A percentile compares a stretch with the other conserved stretches of the same genome.
Evolutionary conservation across 2,797 vertebrate genomes (phyloP).

Genomic region (Cossypha caffra): DNA sequence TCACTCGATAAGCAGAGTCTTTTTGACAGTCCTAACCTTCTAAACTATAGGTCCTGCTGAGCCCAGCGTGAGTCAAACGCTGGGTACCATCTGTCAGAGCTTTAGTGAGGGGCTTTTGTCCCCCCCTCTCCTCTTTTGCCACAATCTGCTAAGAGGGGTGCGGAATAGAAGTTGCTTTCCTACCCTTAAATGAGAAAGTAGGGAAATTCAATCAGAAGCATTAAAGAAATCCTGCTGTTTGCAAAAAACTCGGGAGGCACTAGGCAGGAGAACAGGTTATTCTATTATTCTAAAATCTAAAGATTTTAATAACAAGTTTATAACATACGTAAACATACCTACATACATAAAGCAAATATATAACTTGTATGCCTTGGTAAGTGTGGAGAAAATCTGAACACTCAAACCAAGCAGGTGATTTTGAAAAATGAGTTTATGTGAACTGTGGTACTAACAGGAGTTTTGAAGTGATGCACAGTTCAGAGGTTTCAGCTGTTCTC

Average conservation of each 20-base stretch:
- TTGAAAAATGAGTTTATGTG: background rate
- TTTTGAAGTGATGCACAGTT: background rate
- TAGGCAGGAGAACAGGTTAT: background rate
- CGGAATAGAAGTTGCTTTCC: constrained; percentile 62
- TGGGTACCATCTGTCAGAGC: constrained; percentile 98
- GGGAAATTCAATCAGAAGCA: constrained; percentile 50
- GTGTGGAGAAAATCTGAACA: background rate
- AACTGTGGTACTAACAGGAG: background rate
- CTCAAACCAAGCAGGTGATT: background rate
- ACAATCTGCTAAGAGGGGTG: constrained; percentile 70
- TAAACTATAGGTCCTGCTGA: constrained; percentile 95
- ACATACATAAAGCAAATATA: background rate
- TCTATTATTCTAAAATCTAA: background rate
- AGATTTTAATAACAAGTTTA: background rate
- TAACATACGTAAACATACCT: too few species aligned
- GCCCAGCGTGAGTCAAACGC: constrained; percentile 91
- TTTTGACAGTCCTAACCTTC: constrained; percentile 98
- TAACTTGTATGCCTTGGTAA: background rate
- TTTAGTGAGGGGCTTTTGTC: constrained; percentile 58
- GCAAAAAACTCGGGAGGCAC: background rate
- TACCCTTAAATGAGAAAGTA: constrained; percentile 56
- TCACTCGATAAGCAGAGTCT: constrained; percentile 94
- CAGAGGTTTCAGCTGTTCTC: background rate
- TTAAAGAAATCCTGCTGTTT: constrained; percentile 50
- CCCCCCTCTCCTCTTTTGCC: constrained; percentile 52